phyloP scores from a whole-genome alignment of 2,888 invertebrate species.

The Teleogryllus oceanicus region DNA sequence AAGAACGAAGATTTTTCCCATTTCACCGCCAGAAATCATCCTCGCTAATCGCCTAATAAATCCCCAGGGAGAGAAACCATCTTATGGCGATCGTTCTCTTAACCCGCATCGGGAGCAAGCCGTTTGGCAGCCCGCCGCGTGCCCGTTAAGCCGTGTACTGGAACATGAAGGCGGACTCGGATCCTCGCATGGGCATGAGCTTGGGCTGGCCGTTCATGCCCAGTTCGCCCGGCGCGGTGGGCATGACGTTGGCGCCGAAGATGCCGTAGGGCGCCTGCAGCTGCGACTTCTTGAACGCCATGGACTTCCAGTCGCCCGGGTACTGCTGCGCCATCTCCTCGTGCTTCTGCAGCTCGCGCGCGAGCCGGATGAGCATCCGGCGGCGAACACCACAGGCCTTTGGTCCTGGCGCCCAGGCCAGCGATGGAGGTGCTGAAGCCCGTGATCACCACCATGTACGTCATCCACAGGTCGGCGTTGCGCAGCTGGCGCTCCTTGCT shows the following conservation, averaged over 20 bases:
- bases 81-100: too few species aligned
- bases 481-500: conserved; percentile 73
- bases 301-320: conserved; percentile 21
- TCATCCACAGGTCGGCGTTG: conserved; percentile 73
- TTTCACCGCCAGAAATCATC: too few species aligned
- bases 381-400: conserved; percentile 63
- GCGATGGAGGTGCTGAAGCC: conserved; percentile 65
- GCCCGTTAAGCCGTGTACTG: conserved; percentile 45
- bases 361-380: conserved; percentile 49
- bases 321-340: neutral
- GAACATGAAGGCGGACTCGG: conserved; percentile 69
- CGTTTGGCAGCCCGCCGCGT: too few species aligned
- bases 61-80: too few species aligned
- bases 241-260: conserved; percentile 46
- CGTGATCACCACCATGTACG: conserved; percentile 69
- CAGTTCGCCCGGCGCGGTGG: neutral
- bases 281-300: conserved; percentile 28
- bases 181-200: conserved; percentile 68
- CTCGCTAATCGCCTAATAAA: too few species aligned
- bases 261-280: conserved; percentile 67
- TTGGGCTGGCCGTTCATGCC: conserved; percentile 60
- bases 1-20: too few species aligned
- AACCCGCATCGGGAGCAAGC: too few species aligned
- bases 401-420: too few species aligned
- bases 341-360: neutral